These are phyloP conservation scores for Catajapyx aquilonaris DNA, from an alignment of 1,140 invertebrate genomes.

Conservation along the genomic window DNA sequence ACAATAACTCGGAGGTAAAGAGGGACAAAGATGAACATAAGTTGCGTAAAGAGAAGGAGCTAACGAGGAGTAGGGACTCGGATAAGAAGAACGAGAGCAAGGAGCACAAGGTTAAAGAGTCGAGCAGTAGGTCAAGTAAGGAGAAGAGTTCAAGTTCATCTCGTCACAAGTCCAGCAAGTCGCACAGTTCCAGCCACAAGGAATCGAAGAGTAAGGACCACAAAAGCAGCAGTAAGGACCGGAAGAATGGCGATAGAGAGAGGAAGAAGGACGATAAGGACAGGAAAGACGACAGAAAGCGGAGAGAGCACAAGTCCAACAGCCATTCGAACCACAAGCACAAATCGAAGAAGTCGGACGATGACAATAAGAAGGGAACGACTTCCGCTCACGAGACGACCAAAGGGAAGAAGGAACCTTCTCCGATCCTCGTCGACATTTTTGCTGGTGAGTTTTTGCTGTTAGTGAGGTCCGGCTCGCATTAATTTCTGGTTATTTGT, in stretches of 20 bases:
- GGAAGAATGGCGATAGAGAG: conserved; percentile 5
- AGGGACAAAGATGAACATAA: conserved; percentile 8
- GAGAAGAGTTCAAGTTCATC: too few relatives aligned
- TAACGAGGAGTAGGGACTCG: conserved; percentile 8
- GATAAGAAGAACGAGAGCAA: conserved; percentile 11
- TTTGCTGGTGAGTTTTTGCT: too few relatives aligned
- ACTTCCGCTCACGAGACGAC: too few relatives aligned
- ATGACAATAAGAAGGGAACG: too few relatives aligned
- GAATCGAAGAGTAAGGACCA: too few relatives aligned
- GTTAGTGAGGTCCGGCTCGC: too few relatives aligned
- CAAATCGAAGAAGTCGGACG: too few relatives aligned
- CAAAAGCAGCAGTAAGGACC: background rate
- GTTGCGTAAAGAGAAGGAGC: conserved; percentile 9
- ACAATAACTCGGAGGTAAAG: conserved; percentile 14
- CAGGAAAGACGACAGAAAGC: background rate
- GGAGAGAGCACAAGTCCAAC: conserved; percentile 2
- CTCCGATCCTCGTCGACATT: too few relatives aligned
- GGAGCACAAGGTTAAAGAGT: conserved; percentile 6
- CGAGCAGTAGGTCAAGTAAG: conserved; percentile 9
- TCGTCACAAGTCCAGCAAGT: background rate
- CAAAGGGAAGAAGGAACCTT: too few relatives aligned
- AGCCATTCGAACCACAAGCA: too few relatives aligned
- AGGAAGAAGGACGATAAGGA: conserved; percentile 7
- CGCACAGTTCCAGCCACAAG: background rate
- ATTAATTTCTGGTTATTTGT: too few relatives aligned